Evolutionary conservation across 1,140 invertebrate genomes (phyloP), one percentile per base, ranked within the genome.

Genomic region (Anagrus nilaparvatae): DNA sequence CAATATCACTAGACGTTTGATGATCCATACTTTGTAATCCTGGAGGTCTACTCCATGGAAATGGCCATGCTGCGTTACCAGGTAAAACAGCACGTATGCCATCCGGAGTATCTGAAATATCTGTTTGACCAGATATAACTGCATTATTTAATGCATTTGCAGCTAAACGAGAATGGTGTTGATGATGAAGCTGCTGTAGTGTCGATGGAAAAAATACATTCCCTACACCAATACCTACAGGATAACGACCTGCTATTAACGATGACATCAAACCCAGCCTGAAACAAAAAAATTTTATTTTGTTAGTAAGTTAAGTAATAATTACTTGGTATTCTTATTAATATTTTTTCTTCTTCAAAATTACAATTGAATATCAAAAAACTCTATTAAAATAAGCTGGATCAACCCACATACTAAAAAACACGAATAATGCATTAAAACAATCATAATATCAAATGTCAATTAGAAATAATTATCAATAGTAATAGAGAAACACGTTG

Each of bases 261-360:
- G 65, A 63, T 16, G 82, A 83, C 66, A 87, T 86, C 46, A 87
- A 72, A 40, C 84, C 84, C 63, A 88, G 71, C 65, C 84, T 88
- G 73, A 12, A 53, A 47, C 16, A 46, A 50, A 44, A 38, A 29
- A 47, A n/a, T n/a, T n/a, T n/a, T n/a, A n/a, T n/a, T 8, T n/a
- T n/a, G n/a, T n/a, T n/a, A n/a, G n/a, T n/a, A n/a, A n/a, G n/a
- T n/a, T n/a, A n/a, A n/a, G 19, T 29, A 13, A 35, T 28, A 18
- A 18, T 18, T 16, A 18, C 19, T 9, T 14, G 6, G n/a, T n/a
- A 32, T 32, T 32, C 30, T 17, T 7, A 10, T 3, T 14, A 17
- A 18, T 1, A 17, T 32, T 32, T 17, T 9, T 32, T 32, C 16
- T 32, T 32, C 12, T 32, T 32, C 16, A 16, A 8, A 18, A 32